Evolutionary conservation across 92 coral and sea anemone species (phyloP).

Genomic region (Paragorgia papillata): DNA sequence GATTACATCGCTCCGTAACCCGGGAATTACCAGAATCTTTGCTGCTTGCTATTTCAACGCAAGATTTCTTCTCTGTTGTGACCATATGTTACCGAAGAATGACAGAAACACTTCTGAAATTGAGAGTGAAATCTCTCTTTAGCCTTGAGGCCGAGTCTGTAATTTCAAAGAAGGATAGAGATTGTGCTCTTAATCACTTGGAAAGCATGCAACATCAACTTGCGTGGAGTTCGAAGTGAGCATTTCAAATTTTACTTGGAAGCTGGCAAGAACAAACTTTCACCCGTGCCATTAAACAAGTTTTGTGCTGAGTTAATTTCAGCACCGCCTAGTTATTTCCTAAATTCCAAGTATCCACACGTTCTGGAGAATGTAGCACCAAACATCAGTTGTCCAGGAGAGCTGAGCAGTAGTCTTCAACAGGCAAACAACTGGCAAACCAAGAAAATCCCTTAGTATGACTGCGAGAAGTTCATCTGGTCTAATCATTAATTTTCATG

Average conservation of each 20-base stretch:
- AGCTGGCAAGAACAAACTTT: conserved; percentile 49
- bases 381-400: conserved; percentile 31
- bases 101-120: conserved; percentile 40
- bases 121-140: conserved; percentile 23
- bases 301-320: conserved; percentile 44
- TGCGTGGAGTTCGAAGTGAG: conserved; percentile 39
- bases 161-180: conserved; percentile 13
- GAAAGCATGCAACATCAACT: conserved; percentile 37
- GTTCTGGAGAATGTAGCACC: conserved; percentile 38
- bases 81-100: conserved; percentile 53
- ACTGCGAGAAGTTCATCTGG: conserved; percentile 40
- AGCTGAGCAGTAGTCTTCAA: conserved; percentile 19
- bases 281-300: conserved; percentile 34
- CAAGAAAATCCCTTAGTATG: conserved; percentile 30
- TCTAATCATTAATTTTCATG: conserved; percentile 25
- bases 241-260: conserved; percentile 39
- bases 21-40: conserved; percentile 53
- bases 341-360: conserved; percentile 5
- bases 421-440: conserved; percentile 34
- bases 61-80: conserved; percentile 28
- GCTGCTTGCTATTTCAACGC: conserved; percentile 49
- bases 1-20: conserved; percentile 19
- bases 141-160: conserved; percentile 27
- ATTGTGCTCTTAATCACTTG: conserved; percentile 29
- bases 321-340: conserved; percentile 45